Evolutionary conservation across 2,113 vertebrate genomes (phyloP), one percentile per base, ranked within the genome.

Genomic region (Ariopsis seemanni): DNA sequence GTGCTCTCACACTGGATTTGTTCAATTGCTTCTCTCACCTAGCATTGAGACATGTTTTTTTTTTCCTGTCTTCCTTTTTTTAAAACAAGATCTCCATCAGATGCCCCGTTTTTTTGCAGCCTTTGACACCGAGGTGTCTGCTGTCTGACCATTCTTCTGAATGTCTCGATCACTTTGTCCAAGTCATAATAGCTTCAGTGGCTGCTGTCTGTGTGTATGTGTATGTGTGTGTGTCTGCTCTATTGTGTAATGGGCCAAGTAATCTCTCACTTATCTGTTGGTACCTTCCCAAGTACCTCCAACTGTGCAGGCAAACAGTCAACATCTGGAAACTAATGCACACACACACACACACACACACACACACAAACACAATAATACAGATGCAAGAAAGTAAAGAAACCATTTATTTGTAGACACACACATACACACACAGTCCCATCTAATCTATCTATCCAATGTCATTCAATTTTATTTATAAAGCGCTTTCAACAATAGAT

Each of bases 191-290:
- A 53, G 10, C 30, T 12, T 60, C 30, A 0, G 4, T 14, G 20
- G 60, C 79, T 55, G 55, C 55, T 18, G 30, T 57, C 11, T 48
- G 69, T n/a, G 30, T 20, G 90, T 88, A 89, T 88, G 91, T 89
- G 87, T 82, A 83, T 42, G 34, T 42, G 34, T 42, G 34, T 42
- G 78, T 86, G 85, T 87, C 82, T 89, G 89, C 91, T 89, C 22
- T 34, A 10, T 69, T 42, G 62, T 42, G 50, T 69, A 67, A 86
- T 42, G 52, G 52, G 78, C 25, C 11, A 9, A 57, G 58, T 57
- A 67, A 53, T 85, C 34, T 65, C 53, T 34, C 18, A 25, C 48
- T 67, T 27, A 79, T 86, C 42, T 79, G 5, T 30, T 25, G 18
- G 12, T 86, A 65, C 60, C 74, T 67, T 30, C 14, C 72, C 4